A percentile compares a stretch with the other conserved stretches of the same genome.
phyloP scores from a whole-genome alignment of 2,797 vertebrate species.

The Peromyscus attwateri region DNA sequence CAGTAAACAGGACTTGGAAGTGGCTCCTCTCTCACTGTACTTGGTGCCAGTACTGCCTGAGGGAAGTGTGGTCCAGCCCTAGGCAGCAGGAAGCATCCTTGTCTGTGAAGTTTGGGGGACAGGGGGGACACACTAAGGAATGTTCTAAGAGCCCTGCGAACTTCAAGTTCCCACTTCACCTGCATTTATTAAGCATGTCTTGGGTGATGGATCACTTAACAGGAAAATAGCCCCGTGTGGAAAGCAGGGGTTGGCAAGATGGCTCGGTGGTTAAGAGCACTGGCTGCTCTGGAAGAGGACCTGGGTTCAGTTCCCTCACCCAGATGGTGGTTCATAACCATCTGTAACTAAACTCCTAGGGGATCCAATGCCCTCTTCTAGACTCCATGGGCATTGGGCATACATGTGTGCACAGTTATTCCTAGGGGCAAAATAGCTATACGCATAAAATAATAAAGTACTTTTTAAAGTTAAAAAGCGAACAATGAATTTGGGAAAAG shows the following conservation, averaged over 20 bases:
- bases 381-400: neutral
- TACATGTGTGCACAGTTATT: neutral
- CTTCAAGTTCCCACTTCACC: too few relatives aligned
- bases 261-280: neutral
- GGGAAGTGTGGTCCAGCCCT: neutral
- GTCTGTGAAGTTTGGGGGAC: neutral
- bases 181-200: too few relatives aligned
- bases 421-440: neutral
- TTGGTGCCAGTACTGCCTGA: neutral
- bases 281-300: neutral
- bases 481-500: too few relatives aligned
- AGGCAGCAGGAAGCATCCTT: neutral
- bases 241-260: neutral
- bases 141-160: fast-evolving
- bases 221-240: neutral
- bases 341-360: too few relatives aligned
- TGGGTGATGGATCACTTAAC: neutral
- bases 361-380: neutral
- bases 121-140: fast-evolving
- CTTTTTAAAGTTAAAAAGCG: neutral
- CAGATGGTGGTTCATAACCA: too few relatives aligned
- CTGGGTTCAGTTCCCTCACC: too few relatives aligned
- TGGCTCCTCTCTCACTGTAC: neutral
- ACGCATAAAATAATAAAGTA: neutral
- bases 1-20: neutral